Evolutionary conservation across 37 sponge, comb jelly and placozoan genomes (phyloP).

Genomic region (Hexactinellida sp.): DNA sequence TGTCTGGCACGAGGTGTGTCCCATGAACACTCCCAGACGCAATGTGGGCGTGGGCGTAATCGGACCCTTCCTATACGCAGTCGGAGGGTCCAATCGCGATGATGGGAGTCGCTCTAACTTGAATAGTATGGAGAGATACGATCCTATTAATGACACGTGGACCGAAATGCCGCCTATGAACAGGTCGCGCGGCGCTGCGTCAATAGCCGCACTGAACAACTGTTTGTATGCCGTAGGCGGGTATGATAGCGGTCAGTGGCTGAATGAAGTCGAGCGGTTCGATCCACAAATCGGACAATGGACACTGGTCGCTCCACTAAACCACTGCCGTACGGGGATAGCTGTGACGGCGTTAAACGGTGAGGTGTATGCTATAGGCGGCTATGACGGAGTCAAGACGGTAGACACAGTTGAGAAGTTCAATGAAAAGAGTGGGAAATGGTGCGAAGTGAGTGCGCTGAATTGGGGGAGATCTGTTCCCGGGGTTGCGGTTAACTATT

Average conservation of each 20-base stretch:
- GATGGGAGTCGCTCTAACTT: constrained; percentile 78
- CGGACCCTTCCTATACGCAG: constrained; percentile 62
- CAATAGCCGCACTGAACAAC: constrained; percentile 59
- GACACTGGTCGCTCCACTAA: constrained; percentile 67
- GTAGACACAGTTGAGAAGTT: constrained; percentile 77
- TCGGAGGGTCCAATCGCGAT: constrained; percentile 74
- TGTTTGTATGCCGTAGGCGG: constrained; percentile 79
- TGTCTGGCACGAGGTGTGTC: constrained; percentile 59
- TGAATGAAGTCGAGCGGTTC: constrained; percentile 79
- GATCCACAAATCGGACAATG: constrained; percentile 56
- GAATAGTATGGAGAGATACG: constrained; percentile 79
- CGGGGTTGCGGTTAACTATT: constrained; percentile 66
- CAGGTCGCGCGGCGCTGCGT: constrained; percentile 65
- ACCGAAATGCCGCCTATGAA: constrained; percentile 85
- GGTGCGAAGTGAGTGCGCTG: constrained; percentile 62
- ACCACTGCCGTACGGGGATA: constrained; percentile 70
- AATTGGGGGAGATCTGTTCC: constrained; percentile 70
- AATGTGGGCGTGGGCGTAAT: constrained; percentile 86
- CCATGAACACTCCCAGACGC: constrained; percentile 69
- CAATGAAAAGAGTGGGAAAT: constrained; percentile 54
- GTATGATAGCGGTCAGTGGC: constrained; percentile 80
- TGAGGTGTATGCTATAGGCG: constrained; percentile 81
- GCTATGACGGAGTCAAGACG: constrained; percentile 79
- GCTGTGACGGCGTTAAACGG: constrained; percentile 76
- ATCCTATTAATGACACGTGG: constrained; percentile 73